These are phyloP conservation scores for Pheosia gnoma DNA, from an alignment of 2,888 invertebrate species.

Conservation along the genomic window DNA sequence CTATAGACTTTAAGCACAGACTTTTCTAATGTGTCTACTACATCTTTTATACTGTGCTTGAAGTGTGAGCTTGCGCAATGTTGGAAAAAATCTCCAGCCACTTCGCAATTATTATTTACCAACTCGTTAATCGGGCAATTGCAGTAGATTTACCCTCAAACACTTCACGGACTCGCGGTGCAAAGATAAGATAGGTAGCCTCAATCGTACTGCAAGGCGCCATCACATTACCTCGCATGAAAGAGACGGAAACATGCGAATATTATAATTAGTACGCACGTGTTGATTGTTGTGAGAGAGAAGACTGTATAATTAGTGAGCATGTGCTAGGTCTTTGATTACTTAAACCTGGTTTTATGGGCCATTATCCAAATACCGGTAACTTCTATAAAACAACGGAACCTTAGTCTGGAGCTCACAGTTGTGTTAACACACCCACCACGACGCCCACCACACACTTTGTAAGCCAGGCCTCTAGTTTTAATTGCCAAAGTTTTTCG, in stretches of 20 bases:
- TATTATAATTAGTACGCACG: neutral
- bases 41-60: too few species aligned
- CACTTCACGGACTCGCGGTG: neutral
- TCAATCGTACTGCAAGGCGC: neutral
- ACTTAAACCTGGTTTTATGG: neutral
- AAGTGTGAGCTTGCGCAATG: too few species aligned
- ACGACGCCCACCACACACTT: too few species aligned
- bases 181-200: constrained; percentile 8
- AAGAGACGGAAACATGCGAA: constrained; percentile 3
- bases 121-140: constrained; percentile 2
- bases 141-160: constrained; percentile 7
- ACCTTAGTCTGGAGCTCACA: too few species aligned
- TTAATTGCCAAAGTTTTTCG: too few species aligned
- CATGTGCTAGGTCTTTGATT: neutral
- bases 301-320: constrained; percentile 1
- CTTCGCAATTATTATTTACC: neutral
- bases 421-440: too few species aligned
- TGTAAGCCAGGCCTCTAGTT: too few species aligned
- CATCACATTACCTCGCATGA: neutral
- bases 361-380: neutral
- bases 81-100: too few species aligned
- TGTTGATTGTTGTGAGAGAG: neutral
- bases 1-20: too few species aligned
- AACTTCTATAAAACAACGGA: too few species aligned
- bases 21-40: too few species aligned